phyloP scores from a whole-genome alignment of 2,113 vertebrate species.

The Bothrops jararaca region DNA sequence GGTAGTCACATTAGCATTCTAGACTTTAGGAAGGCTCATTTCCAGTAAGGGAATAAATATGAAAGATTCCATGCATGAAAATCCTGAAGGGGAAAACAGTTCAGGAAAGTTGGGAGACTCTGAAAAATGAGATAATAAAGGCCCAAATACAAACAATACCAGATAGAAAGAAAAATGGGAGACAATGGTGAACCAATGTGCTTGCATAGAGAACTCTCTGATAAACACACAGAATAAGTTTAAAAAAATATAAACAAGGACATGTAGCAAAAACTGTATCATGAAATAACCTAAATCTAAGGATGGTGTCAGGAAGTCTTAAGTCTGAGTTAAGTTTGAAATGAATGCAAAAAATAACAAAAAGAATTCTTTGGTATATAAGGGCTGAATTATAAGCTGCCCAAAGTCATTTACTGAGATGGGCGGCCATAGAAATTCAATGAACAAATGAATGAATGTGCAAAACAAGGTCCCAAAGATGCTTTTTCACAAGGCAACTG shows the following conservation, averaged over 20 bases:
- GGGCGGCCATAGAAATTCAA: not conserved
- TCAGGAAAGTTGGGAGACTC: not conserved
- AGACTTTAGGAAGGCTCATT: not conserved
- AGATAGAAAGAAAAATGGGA: not conserved
- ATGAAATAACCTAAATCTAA: not conserved
- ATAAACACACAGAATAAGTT: not conserved
- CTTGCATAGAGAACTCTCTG: not conserved
- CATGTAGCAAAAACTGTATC: not conserved
- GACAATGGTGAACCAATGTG: not conserved
- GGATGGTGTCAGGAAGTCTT: not conserved
- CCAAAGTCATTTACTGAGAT: not conserved
- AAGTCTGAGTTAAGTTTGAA: not conserved
- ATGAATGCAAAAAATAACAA: not conserved
- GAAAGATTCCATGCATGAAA: not conserved
- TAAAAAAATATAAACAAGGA: not conserved
- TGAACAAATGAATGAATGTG: too few species aligned
- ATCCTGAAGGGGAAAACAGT: not conserved
- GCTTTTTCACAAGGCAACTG: too few species aligned
- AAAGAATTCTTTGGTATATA: not conserved
- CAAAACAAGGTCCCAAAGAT: too few species aligned
- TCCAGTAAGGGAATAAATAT: not conserved
- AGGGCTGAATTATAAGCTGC: too few species aligned
- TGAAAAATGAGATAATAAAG: not conserved
- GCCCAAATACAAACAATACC: not conserved
- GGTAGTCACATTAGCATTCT: not conserved